Evolutionary conservation across 2,888 invertebrate species (phyloP), one percentile per base, ranked within the genome.

Genomic region (Drosophila meridionalis): DNA sequence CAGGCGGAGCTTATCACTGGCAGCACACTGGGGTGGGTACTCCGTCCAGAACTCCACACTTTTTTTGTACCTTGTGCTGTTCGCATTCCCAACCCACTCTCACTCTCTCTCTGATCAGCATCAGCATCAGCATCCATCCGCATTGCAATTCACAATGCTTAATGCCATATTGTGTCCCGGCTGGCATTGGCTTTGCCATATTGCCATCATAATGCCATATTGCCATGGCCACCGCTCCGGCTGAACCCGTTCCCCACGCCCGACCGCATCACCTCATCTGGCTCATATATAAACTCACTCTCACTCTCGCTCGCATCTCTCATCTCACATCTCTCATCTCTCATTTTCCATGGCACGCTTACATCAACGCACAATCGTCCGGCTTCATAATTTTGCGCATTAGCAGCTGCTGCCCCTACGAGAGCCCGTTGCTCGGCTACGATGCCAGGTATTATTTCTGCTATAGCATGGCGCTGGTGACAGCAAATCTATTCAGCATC

Each of bases 1-100:
- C 98, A 98, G 92, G 96, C 97, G 1, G 97, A 98, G 94, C 95
- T 98, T 48, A 96, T 98, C 72, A 95, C 96, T 64, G 97, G 97
- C 78, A 96, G 96, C 83, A 96, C 96, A 69, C 94, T 97, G 92
- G 98, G 98, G 98, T 98, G 95, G 94, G 94, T 90, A 89, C 32
- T 32, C 26, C 48, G 3, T 7, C 30, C 14, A 30, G 7, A 40
- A 30, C 5, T 56, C 42, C 20, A 12, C 7, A 7, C 12, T 12
- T 7, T 7, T 9, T 9, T 4, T 12, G 34, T 52, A 36, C 52
- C 52, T 26, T 2, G 26, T 55, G 20, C 53, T 14, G 53, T 55
- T 55, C 20, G 53, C 53, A 55, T 55, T 38, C 53, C 38, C 52
- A 7, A 1, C 20, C 57, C 34, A 1, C n/a, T 9, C 14, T 7